Evolutionary conservation across 2,797 vertebrate genomes (phyloP).

Genomic region (Erithacus rubecula): DNA sequence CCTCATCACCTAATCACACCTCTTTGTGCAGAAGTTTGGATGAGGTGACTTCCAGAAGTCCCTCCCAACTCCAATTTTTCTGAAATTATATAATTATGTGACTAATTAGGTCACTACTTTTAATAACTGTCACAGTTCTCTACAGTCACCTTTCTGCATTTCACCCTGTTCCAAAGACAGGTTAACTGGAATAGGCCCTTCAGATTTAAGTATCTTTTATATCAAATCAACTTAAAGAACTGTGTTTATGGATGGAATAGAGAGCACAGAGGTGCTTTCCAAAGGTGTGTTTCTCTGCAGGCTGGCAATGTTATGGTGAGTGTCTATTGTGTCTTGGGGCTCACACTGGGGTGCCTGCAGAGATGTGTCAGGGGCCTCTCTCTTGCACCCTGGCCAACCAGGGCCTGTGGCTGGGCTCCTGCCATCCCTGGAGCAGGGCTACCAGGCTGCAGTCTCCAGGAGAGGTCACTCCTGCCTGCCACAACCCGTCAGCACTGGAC

Average conservation of each 20-base stretch:
- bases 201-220: neutral
- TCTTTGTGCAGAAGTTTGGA: neutral
- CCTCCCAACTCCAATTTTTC: neutral
- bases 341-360: neutral
- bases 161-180: neutral
- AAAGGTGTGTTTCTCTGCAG: neutral
- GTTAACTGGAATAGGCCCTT: neutral
- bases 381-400: neutral
- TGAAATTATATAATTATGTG: neutral
- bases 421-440: neutral
- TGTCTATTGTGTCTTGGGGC: neutral
- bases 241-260: neutral
- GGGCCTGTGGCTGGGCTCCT: neutral
- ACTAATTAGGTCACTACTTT: constrained; percentile 12
- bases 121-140: neutral
- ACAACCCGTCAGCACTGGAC: rapidly evolving
- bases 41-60: neutral
- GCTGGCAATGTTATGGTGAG: rapidly evolving
- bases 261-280: neutral
- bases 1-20: neutral
- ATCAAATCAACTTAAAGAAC: neutral
- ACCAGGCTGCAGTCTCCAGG: neutral
- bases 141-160: neutral
- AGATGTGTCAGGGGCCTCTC: neutral
- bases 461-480: constrained; percentile 55